Evolutionary conservation across 2,888 invertebrate genomes (phyloP).

Genomic region (Phaonia tiefii): DNA sequence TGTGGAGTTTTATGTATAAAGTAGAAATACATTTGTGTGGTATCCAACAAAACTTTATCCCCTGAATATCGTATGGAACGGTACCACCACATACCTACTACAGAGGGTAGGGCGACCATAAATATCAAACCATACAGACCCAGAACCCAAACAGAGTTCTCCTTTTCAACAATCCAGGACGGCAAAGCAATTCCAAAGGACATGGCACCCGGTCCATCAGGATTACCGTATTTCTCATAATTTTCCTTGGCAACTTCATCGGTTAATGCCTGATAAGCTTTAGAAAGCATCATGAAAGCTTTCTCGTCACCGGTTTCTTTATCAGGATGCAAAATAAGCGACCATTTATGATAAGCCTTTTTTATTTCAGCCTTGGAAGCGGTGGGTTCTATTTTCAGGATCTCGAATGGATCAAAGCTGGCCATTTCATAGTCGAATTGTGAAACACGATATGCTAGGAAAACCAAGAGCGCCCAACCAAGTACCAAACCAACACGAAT

Average conservation of each 20-base stretch:
- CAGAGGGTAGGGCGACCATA: slow-evolving; percentile 96
- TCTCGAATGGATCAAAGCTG: slow-evolving; percentile 99
- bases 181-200: slow-evolving; percentile 99
- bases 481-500: slow-evolving; percentile 89
- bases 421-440: slow-evolving; percentile 99
- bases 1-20: slow-evolving; percentile 98
- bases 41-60: slow-evolving; percentile 97
- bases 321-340: slow-evolving; percentile 97
- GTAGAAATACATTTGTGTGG: slow-evolving; percentile 97
- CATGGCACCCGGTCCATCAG: slow-evolving; percentile 99
- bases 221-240: slow-evolving; percentile 99
- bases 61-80: slow-evolving; percentile 97
- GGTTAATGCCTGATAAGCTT: slow-evolving; percentile 95
- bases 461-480: slow-evolving; percentile 91
- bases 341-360: slow-evolving; percentile 96
- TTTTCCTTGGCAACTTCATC: slow-evolving; percentile 98
- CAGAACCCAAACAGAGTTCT: slow-evolving; percentile 98
- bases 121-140: slow-evolving; percentile 97
- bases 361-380: slow-evolving; percentile 94
- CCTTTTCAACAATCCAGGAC: slow-evolving; percentile 99
- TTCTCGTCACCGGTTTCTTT: slow-evolving; percentile 98
- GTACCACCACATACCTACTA: slow-evolving; percentile 99
- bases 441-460: slow-evolving; percentile 94
- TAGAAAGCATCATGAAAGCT: slow-evolving; percentile 98
- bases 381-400: slow-evolving; percentile 93